phyloP scores from a whole-genome alignment of 2,888 invertebrate species.

The Agriotes lineatus region DNA sequence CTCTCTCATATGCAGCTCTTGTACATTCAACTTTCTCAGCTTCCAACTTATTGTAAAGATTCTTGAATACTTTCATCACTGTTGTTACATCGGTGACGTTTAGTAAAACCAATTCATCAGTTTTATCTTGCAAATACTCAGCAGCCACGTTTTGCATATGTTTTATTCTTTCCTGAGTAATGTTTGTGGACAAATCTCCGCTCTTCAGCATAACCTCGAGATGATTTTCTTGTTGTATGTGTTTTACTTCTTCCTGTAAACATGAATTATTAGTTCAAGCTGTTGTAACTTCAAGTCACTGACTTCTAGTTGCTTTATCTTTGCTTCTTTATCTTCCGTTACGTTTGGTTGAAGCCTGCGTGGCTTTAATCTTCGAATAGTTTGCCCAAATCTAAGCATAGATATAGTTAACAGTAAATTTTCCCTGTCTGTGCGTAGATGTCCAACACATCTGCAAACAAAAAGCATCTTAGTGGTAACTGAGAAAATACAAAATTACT shows the following conservation, averaged over 20 bases:
- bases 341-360: slow-evolving; percentile 48
- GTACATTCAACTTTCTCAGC: slow-evolving; percentile 46
- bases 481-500: slow-evolving; percentile 17
- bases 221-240: slow-evolving; percentile 58
- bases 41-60: slow-evolving; percentile 56
- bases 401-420: slow-evolving; percentile 63
- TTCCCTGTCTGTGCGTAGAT: slow-evolving; percentile 59
- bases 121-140: slow-evolving; percentile 60
- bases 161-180: slow-evolving; percentile 59
- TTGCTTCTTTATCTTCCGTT: slow-evolving; percentile 51
- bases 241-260: slow-evolving; percentile 56
- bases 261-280: neutral
- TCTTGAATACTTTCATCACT: slow-evolving; percentile 62
- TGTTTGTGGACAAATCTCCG: slow-evolving; percentile 58
- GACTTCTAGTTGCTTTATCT: slow-evolving; percentile 23
- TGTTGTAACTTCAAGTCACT: neutral
- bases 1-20: slow-evolving; percentile 33
- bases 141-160: slow-evolving; percentile 60
- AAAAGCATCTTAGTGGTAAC: slow-evolving; percentile 6
- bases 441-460: slow-evolving; percentile 62
- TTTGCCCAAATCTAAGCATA: slow-evolving; percentile 62
- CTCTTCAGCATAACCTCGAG: slow-evolving; percentile 61
- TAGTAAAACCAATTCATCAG: slow-evolving; percentile 60
- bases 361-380: slow-evolving; percentile 56
- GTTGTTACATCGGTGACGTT: slow-evolving; percentile 61